These are phyloP conservation scores for Leucoma salicis DNA, from an alignment of 2,888 invertebrate genomes.

Conservation along the genomic window DNA sequence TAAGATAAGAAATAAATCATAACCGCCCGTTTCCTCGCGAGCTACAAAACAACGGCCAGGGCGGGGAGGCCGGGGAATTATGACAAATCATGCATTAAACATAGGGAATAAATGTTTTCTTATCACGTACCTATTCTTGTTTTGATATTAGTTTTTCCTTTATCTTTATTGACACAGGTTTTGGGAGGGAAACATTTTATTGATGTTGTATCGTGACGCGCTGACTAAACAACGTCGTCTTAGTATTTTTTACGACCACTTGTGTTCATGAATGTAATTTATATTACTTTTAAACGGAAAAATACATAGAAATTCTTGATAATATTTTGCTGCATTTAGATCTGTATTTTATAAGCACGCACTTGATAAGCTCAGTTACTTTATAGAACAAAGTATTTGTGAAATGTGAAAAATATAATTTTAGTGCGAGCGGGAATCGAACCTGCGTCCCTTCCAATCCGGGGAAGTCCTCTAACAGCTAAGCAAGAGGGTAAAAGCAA, in stretches of 20 bases:
- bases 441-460: too few relatives aligned
- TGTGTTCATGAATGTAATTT: conserved; percentile 14
- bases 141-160: conserved; percentile 81
- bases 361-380: too few relatives aligned
- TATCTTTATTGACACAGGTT: conserved; percentile 82
- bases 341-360: too few relatives aligned
- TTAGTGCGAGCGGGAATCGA: too few relatives aligned
- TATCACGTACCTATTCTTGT: conserved; percentile 82
- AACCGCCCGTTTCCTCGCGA: conserved; percentile 71
- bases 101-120: conserved; percentile 83
- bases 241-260: conserved; percentile 25
- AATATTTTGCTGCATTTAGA: background rate
- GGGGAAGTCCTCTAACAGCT: too few relatives aligned
- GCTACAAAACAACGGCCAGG: conserved; percentile 72
- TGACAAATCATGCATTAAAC: conserved; percentile 83
- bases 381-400: too few relatives aligned
- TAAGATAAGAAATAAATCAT: conserved; percentile 78
- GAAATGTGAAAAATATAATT: too few relatives aligned
- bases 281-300: conserved; percentile 6
- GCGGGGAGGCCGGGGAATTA: conserved; percentile 77
- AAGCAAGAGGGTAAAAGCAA: too few relatives aligned
- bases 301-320: background rate
- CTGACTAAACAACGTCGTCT: conserved; percentile 40
- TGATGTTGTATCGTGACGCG: conserved; percentile 58
- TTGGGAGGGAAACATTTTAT: conserved; percentile 68